A percentile compares a stretch with the other conserved stretches of the same genome.
phyloP scores from a whole-genome alignment of 2,797 vertebrate genomes.

The Melanotaenia trifasciata region DNA sequence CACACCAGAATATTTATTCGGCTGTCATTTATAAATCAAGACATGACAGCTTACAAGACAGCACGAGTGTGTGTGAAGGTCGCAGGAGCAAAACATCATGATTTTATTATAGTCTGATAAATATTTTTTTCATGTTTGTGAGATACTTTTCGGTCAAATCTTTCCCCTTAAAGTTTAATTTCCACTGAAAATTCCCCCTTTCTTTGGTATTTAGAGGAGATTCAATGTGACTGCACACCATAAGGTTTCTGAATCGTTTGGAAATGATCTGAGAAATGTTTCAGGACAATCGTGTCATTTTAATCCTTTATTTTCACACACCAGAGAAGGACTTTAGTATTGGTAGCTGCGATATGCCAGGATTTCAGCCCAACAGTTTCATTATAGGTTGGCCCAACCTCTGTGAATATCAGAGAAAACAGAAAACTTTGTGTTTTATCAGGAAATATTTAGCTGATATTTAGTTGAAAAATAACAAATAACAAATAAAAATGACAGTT shows the following conservation, averaged over 20 bases:
- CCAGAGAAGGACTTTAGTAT: not conserved
- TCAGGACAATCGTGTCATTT: not conserved
- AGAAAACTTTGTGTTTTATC: not conserved
- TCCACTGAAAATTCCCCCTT: not conserved
- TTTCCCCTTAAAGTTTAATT: not conserved
- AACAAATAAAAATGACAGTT: no score
- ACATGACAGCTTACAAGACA: not conserved
- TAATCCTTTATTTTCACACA: not conserved
- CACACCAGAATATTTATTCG: constrained; percentile 22
- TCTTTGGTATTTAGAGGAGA: not conserved
- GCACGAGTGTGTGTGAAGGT: constrained; percentile 16
- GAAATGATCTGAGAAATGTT: not conserved
- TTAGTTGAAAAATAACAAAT: not conserved
- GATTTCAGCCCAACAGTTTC: not conserved
- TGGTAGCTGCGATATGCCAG: not conserved
- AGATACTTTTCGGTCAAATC: not conserved
- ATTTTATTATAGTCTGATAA: constrained; percentile 18
- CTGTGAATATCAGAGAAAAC: not conserved
- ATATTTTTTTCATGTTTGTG: constrained; percentile 10
- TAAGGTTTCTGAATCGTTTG: no score
- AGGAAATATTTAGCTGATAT: not conserved
- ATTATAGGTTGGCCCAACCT: not conserved
- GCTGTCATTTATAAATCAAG: constrained; percentile 22
- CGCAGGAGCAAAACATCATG: constrained; percentile 17
- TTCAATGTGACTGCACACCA: not conserved